Conservation (phyloP, 37 sponge, comb jelly and placozoan species). For the Aphrocallistes beatrix region DNA sequence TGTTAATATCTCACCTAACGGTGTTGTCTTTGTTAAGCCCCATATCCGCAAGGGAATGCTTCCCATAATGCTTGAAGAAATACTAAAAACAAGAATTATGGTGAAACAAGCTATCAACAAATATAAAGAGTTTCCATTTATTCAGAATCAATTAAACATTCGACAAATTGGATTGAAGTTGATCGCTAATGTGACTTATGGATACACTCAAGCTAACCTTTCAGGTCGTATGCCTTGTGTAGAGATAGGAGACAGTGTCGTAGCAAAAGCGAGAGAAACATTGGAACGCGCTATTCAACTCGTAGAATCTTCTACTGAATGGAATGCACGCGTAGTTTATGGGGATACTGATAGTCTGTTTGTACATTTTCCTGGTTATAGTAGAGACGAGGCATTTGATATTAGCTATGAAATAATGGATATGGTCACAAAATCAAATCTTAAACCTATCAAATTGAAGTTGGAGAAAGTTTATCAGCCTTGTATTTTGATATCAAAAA, state of each 20-base stretch:
- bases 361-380: conserved; percentile 57
- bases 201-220: conserved; percentile 90
- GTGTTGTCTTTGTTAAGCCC: conserved; percentile 80
- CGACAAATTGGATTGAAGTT: conserved; percentile 84
- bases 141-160: conserved; percentile 50
- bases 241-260: conserved; percentile 84
- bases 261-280: conserved; percentile 81
- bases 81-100: conserved; percentile 83
- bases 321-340: conserved; percentile 81
- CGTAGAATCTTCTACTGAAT: conserved; percentile 57
- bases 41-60: conserved; percentile 62
- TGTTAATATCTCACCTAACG: conserved; percentile 78
- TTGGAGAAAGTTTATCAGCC: conserved; percentile 92
- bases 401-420: conserved; percentile 70
- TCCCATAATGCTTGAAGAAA: conserved; percentile 92
- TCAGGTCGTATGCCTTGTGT: conserved; percentile 98
- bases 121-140: conserved; percentile 29
- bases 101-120: conserved; percentile 84
- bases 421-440: conserved; percentile 60
- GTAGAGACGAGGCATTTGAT: conserved; percentile 66
- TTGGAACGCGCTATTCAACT: conserved; percentile 79
- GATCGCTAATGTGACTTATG: conserved; percentile 92
- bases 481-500: conserved; percentile 82
- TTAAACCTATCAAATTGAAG: conserved; percentile 84
- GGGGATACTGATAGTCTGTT: conserved; percentile 96